Percentiles rank a stretch among this genome's conserved stretches.
Conservation (phyloP, 2,797 vertebrate species). For the Anguilla megastoma region DNA sequence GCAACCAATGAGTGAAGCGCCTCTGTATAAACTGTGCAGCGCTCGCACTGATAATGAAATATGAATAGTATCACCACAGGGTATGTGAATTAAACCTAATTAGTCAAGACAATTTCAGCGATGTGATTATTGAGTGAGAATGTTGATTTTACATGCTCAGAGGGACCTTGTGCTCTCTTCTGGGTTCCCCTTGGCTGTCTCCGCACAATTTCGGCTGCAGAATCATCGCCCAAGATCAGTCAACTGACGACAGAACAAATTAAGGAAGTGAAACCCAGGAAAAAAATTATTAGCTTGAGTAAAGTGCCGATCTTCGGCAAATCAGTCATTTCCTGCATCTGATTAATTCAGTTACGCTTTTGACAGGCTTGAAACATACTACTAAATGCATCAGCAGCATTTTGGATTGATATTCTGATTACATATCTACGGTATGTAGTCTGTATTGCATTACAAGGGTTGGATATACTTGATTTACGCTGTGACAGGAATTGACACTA, state of each 20-base stretch:
- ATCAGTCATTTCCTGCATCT: not conserved
- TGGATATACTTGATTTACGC: not conserved
- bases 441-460: not conserved
- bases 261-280: slow-evolving; percentile 11
- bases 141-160: slow-evolving; percentile 22
- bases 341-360: not conserved
- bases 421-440: not conserved
- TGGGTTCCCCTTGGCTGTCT: not conserved
- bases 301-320: not conserved
- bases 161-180: not conserved
- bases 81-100: slow-evolving; percentile 18
- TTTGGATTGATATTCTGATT: not conserved
- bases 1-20: not conserved
- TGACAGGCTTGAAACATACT: not conserved
- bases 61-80: slow-evolving; percentile 28
- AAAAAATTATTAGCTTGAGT: not conserved
- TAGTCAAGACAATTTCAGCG: slow-evolving; percentile 12
- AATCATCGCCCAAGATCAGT: slow-evolving; percentile 14
- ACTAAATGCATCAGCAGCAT: not conserved
- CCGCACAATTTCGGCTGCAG: not conserved
- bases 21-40: not conserved
- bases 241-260: slow-evolving; percentile 22
- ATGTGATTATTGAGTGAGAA: slow-evolving; percentile 21
- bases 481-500: not conserved
- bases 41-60: slow-evolving; percentile 18